Evolutionary conservation across 2,797 vertebrate species (phyloP), one percentile per base, ranked within the genome.

Genomic region (Argentina silus): DNA sequence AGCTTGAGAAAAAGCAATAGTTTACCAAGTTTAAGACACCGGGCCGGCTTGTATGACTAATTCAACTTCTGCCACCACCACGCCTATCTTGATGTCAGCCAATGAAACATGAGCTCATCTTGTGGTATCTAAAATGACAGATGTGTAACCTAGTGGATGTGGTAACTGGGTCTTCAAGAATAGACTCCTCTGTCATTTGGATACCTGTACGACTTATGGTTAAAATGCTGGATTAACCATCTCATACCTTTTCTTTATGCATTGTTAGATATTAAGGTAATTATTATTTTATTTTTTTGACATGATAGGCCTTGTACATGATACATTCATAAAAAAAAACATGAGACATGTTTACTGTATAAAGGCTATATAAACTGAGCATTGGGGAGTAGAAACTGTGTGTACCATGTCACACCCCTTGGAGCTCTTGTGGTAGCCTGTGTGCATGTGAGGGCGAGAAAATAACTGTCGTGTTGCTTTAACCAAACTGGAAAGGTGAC

Each of bases 401-500:
- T 86, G 72, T 4, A 45, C 36, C 4, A 68, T 56, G 43, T 51
- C 27, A 44, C 27, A 4, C 55, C 27, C 7, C 8, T 15, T n/a
- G 43, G 36, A 23, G 11, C 27, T 53, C 23, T 67, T 5, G 27
- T 27, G 50, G 1, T 14, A 21, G 12, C 15, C 23, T 14, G 5
- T 66, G 86, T 87, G 84, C 90, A 86, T 81, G 91, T 91, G 90
- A 89, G 81, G 82, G 81, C 90, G 69, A 57, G 87, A 85, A 87
- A 81, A 86, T 90, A 92, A 93, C 90, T 91, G 91, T 90, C 91
- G 79, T 59, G 77, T 73, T 81, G 81, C 74, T 12, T 83, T 6
- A 15, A 27, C 79, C 74, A 71, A 91, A 93, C 91, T 74, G 82
- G 91, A 87, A 83, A 76, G 78, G 83, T 72, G 69, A 80, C 78